phyloP scores from a whole-genome alignment of 2,888 invertebrate species.

The Sarcophaga carnaria region DNA sequence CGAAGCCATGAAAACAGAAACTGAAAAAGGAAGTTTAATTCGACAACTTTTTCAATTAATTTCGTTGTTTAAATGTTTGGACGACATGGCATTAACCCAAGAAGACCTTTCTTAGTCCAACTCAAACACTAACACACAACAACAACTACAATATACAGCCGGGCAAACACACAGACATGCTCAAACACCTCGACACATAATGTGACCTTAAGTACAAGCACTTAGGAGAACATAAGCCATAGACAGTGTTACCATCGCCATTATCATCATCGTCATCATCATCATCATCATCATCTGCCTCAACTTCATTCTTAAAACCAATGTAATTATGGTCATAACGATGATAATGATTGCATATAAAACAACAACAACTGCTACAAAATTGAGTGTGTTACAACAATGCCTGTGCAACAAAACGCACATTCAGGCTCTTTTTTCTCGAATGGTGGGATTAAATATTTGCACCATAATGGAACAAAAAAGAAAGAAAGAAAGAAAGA shows the following conservation, averaged over 20 bases:
- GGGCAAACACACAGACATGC: background rate
- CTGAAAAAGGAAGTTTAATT: conserved; percentile 55
- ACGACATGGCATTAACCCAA: conserved; percentile 52
- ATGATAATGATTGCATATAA: conserved; percentile 7
- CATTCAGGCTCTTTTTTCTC: conserved; percentile 1
- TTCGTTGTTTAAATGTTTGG: conserved; percentile 55
- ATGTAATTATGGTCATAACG: conserved; percentile 1
- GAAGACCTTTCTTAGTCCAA: conserved; percentile 13
- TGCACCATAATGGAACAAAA: background rate
- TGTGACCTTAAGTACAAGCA: conserved; percentile 35
- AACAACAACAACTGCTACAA: background rate
- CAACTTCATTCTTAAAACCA: background rate
- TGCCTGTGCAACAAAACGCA: conserved; percentile 39
- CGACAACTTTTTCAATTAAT: conserved; percentile 65
- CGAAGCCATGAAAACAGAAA: conserved; percentile 25
- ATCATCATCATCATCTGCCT: background rate
- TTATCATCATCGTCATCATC: background rate
- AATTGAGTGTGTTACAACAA: background rate
- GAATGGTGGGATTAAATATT: conserved; percentile 18
- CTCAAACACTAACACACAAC: background rate
- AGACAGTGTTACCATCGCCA: background rate
- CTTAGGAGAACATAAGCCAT: conserved; percentile 20
- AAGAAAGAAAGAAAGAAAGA: no score
- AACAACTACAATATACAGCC: background rate
- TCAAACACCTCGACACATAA: conserved; percentile 1